Evolutionary conservation across 2,113 vertebrate genomes (phyloP).

Genomic region (Tenrec ecaudatus): DNA sequence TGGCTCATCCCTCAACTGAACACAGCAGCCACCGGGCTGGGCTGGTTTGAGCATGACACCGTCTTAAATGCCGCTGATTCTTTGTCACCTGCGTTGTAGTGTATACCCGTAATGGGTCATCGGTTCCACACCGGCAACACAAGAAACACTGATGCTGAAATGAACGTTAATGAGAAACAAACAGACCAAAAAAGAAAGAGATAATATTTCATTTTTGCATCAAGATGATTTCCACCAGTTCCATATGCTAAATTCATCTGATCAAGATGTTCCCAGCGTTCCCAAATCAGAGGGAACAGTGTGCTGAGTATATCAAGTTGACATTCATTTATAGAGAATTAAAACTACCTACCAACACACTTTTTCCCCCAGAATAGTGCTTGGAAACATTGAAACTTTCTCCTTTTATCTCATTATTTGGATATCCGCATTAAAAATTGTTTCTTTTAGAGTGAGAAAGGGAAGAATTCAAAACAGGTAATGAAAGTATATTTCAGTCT

Average conservation of each 20-base stretch:
- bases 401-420: slow-evolving; percentile 25
- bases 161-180: slow-evolving; percentile 57
- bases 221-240: slow-evolving; percentile 8
- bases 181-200: slow-evolving; percentile 2
- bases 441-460: background rate
- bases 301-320: slow-evolving; percentile 1
- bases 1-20: background rate
- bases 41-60: background rate
- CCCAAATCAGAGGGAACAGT: slow-evolving; percentile 40
- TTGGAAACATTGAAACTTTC: background rate
- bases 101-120: background rate
- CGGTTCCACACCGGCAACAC: background rate
- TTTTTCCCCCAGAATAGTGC: background rate
- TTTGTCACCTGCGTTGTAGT: slow-evolving; percentile 1
- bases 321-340: slow-evolving; percentile 23
- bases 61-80: slow-evolving; percentile 11
- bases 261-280: slow-evolving; percentile 20
- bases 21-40: background rate
- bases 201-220: slow-evolving; percentile 43
- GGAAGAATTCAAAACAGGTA: background rate
- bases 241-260: slow-evolving; percentile 13
- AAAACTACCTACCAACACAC: background rate
- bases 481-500: background rate
- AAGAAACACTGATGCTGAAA: slow-evolving; percentile 45
- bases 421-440: background rate